Conservation (phyloP, 2,113 vertebrate species). For the Sinosuthora webbiana region DNA sequence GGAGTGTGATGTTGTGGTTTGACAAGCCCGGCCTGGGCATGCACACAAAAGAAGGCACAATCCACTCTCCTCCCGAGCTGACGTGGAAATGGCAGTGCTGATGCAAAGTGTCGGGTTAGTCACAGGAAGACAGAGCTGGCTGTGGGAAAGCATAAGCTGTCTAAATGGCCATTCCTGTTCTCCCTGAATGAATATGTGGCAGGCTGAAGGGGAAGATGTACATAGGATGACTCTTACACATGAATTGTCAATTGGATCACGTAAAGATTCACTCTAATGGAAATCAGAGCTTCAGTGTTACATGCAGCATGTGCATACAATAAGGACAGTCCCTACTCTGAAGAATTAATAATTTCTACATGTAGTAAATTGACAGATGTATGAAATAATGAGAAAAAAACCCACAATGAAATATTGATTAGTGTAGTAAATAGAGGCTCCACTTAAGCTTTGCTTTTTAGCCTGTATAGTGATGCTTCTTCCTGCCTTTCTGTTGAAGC, state of each 20-base stretch:
- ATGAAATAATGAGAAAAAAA: neutral
- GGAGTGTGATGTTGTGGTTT: neutral
- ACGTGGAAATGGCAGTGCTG: neutral
- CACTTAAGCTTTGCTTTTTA: neutral
- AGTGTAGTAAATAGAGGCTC: neutral
- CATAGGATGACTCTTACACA: constrained; percentile 35
- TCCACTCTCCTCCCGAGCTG: neutral
- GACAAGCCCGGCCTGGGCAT: neutral
- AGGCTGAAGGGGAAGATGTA: constrained; percentile 14
- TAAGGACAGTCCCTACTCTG: neutral
- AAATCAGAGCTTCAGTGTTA: constrained; percentile 20
- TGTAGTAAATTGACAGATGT: neutral
- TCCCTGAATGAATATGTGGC: constrained; percentile 14
- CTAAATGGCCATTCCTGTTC: neutral
- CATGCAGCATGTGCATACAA: neutral
- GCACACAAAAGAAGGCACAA: neutral
- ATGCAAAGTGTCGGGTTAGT: neutral
- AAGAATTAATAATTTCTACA: neutral
- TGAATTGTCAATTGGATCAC: constrained; percentile 63
- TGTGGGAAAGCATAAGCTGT: constrained; percentile 8
- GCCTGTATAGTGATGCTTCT: neutral
- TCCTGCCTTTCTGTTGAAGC: neutral
- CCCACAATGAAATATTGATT: neutral
- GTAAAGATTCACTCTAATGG: constrained; percentile 43
- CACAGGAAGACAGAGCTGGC: neutral